Evolutionary conservation across 2,797 vertebrate species (phyloP).

Genomic region (Bradypus variegatus): DNA sequence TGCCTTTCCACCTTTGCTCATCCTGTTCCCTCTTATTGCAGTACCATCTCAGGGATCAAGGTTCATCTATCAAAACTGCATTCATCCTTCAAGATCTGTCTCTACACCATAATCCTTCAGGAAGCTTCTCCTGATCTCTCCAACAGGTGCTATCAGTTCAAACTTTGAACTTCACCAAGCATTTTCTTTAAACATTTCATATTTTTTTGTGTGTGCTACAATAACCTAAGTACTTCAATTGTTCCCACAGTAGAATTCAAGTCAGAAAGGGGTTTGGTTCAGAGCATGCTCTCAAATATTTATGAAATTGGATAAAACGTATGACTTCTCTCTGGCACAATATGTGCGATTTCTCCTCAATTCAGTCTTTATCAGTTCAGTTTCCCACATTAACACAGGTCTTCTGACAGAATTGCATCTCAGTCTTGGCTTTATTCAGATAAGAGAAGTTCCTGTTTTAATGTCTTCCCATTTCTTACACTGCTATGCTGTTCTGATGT

Average conservation of each 20-base stretch:
- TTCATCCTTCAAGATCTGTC: too few species aligned
- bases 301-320: not conserved
- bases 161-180: not conserved
- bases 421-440: not conserved
- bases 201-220: not conserved
- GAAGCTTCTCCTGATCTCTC: not conserved
- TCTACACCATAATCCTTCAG: not conserved
- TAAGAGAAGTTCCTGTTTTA: not conserved
- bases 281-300: not conserved
- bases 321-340: not conserved
- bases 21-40: not conserved
- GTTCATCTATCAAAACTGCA: not conserved
- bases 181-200: not conserved
- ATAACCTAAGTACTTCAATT: not conserved
- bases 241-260: not conserved
- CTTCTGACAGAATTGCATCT: not conserved
- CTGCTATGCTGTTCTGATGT: not conserved
- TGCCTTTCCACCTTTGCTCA: too few species aligned
- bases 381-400: not conserved
- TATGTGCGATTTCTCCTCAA: not conserved
- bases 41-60: not conserved
- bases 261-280: not conserved
- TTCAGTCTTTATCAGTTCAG: not conserved
- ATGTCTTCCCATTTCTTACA: not conserved
- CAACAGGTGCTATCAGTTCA: too few species aligned